Evolutionary conservation across 2,888 invertebrate species (phyloP), one percentile per base, ranked within the genome.

Genomic region (Cordilura impudica): DNA sequence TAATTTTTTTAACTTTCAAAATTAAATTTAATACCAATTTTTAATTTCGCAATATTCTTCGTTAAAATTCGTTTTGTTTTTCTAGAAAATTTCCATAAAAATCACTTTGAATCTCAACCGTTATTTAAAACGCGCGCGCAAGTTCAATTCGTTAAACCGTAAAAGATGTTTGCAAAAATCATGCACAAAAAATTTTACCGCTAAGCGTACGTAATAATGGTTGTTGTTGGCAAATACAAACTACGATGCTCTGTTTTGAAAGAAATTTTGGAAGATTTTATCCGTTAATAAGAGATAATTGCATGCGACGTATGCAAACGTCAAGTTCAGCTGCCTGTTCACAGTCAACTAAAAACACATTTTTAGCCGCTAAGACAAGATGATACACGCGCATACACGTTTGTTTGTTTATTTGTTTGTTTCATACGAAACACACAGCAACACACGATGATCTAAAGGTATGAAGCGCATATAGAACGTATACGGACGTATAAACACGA

Each of bases 291-390:
- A 43, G 14, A 43, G 45, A 47, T 66, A 78, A 74, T 78, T 70
- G 70, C 43, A 74, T 81, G 79, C 80, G 69, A 78, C 82, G 76
- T 78, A 63, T 74, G 67, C 81, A 78, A 66, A 85, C 87, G 86
- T 88, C 88, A 86, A 86, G 84, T 86, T 88, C 86, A 84, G 85
- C 85, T 86, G 88, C 86, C 85, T 86, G 88, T 88, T 87, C 86
- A 86, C 85, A 88, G 86, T 85, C 88, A 88, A 88, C 88, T 88
- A 84, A 85, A 80, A 78, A 77, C 81, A 84, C 81, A 70, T 77
- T 66, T 71, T 71, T 67, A 49, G 70, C 47, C 35, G 66, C 56
- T 53, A 26, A 45, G 47, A 67, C 69, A 71, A 65, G 78, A 81
- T 67, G 67, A 69, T 67, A 69, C 73, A 73, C 56, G 75, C 76